Evolutionary conservation across 1,140 invertebrate genomes (phyloP), one percentile per base, ranked within the genome.

Genomic region (Andrena cerasifolii): DNA sequence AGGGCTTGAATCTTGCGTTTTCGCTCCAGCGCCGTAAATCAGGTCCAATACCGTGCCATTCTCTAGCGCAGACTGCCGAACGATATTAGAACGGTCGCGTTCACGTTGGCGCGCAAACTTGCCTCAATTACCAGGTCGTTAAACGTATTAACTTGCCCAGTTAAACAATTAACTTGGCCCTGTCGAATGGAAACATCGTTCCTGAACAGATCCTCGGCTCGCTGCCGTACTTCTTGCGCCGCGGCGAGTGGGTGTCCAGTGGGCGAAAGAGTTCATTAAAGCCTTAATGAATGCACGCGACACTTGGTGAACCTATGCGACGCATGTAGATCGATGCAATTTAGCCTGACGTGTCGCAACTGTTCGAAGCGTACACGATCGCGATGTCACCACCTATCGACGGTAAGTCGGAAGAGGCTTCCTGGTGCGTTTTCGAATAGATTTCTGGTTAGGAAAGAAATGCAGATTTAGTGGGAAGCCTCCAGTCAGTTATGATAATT

Each of bases 161-260:
- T 87, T 89, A 84, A 87, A 86, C 79, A 88, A 89, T 89, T 88
- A 88, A 79, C 74, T 79, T 58, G 65, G 66, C 61, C 80, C 72
- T 59, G 74, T 73, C 71, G 49, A 85, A 80, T 77, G 59, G 31
- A 75, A 68, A 45, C 54, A 61, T 78, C 74, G 71, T 80, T 75
- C 76, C 72, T 65, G 28, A 72, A 40, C 47, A 24, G 51, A 56
- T 70, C 24, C 31, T 4, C 24, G 14, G 31, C 45, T 68, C 3
- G 28, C 51, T 45, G 33, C n/a, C n/a, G 16, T 28, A 54, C n/a
- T 58, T 76, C 49, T 33, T 73, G 33, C 33, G 45, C 28, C 47
- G 24, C 26, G 31, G 24, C 43, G 82, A 49, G 84, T 86, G 71
- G 82, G 84, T 78, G 79, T 81, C 54, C 62, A n/a, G 83, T 84